Evolutionary conservation across 2,113 vertebrate genomes (phyloP), one percentile per base, ranked within the genome.

Genomic region (Scytalopus superciliaris): DNA sequence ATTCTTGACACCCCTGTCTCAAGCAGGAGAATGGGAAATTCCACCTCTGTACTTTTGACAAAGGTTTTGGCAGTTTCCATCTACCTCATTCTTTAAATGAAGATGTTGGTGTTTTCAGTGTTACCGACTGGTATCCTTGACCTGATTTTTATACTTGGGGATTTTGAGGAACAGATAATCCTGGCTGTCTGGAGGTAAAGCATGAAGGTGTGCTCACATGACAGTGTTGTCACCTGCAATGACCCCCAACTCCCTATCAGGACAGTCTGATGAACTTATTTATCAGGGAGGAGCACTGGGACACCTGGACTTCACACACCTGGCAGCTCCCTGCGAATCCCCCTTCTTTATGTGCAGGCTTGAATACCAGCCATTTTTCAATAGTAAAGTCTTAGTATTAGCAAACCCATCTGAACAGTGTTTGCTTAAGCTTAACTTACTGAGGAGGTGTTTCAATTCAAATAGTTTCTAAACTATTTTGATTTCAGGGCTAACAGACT

Each of bases 21-120:
- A 31, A 88, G 78, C 60, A 62, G 78, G 22, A 91, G 53, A 90
- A 67, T 52, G 63, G 75, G 75, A 83, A 94, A 90, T 91, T 95
- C 87, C 55, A 52, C 31, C 59, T 80, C 56, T 22, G 27, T 84
- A 14, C 70, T 90, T 96, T 18, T 62, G 35, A 66, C 22, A 39
- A 72, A 67, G 35, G 19, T 47, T 86, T 83, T 39, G 27, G 55
- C 44, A 63, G 52, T 88, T 95, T 78, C 39, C n/a, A 25, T 66
- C 53, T 59, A 25, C 60, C 73, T 81, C 3, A n/a, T 69, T 90
- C 57, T 87, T 91, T 37, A 77, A 83, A 73, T 42, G 19, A 73
- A 66, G 72, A 49, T 10, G 19, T 49, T 82, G 77, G 47, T 52
- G n/a, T 90, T 93, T 83, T 63, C 72, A 69, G 44, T 45, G 1